Evolutionary conservation across 2,888 invertebrate species (phyloP).

Genomic region (Chrysolina haemoptera): DNA sequence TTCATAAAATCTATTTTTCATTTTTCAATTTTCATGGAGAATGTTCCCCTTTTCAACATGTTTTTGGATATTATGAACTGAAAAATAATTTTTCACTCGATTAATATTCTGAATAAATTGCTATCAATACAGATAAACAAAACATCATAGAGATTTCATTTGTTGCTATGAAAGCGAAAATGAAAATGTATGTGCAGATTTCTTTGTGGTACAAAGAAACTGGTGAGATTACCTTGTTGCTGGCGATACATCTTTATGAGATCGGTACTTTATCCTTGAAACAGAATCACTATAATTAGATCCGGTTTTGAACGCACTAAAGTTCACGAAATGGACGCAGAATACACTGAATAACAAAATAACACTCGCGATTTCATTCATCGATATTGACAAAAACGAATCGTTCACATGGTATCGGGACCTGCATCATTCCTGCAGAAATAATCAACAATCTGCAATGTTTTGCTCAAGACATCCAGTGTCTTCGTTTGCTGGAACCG

Average conservation of each 20-base stretch:
- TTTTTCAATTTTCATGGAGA: too few relatives aligned
- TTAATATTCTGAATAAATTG: too few relatives aligned
- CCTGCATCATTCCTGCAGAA: conserved; percentile 18
- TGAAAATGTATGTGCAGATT: neutral
- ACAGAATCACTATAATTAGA: conserved; percentile 20
- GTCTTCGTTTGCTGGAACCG: conserved; percentile 40
- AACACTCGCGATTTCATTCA: conserved; percentile 16
- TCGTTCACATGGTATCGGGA: neutral
- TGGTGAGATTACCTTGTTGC: conserved; percentile 15
- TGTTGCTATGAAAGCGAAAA: too few relatives aligned
- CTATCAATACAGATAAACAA: too few relatives aligned
- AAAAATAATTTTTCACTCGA: too few relatives aligned
- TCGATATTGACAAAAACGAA: neutral
- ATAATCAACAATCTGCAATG: conserved; percentile 25
- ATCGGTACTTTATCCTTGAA: conserved; percentile 34
- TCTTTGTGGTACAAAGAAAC: neutral
- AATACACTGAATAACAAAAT: neutral
- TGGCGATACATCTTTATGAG: conserved; percentile 22
- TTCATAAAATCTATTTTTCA: too few relatives aligned
- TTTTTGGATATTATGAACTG: too few relatives aligned
- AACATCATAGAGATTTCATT: too few relatives aligned
- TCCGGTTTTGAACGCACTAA: conserved; percentile 15
- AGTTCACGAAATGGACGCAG: conserved; percentile 2
- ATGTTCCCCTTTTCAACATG: too few relatives aligned
- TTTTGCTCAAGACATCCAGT: conserved; percentile 33